Conservation (phyloP, 2,797 vertebrate species). For the Hoplostethus mediterraneus region DNA sequence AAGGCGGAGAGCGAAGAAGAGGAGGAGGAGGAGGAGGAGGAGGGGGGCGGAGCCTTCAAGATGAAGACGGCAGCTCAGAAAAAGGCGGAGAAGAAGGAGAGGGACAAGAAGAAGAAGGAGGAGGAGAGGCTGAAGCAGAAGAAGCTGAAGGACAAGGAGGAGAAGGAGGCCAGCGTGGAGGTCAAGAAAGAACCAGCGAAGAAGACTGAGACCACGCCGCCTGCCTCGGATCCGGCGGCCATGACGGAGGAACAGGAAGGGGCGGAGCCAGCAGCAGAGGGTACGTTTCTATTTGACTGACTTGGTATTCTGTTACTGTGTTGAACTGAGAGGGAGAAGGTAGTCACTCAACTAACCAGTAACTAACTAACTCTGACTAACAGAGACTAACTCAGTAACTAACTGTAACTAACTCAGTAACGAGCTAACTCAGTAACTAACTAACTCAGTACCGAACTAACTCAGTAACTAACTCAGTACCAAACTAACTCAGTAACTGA, state of each 20-base stretch:
- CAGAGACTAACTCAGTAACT: too few species aligned
- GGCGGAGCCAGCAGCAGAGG: constrained; percentile 78
- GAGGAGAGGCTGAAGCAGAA: constrained; percentile 90
- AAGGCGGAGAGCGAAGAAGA: constrained; percentile 68
- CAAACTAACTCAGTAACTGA: too few species aligned
- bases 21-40: constrained; percentile 71
- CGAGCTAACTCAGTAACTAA: too few species aligned
- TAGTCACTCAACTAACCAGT: too few species aligned
- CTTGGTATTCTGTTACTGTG: too few species aligned
- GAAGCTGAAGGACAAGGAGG: constrained; percentile 64
- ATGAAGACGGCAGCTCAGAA: constrained; percentile 98
- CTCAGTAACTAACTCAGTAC: too few species aligned
- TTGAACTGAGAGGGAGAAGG: too few species aligned
- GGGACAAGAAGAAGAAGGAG: constrained; percentile 90
- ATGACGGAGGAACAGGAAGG: constrained; percentile 72
- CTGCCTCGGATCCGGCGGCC: neutral
- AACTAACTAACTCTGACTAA: too few species aligned
- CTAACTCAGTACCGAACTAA: too few species aligned
- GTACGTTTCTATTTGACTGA: constrained; percentile 51
- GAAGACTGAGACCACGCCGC: constrained; percentile 60
- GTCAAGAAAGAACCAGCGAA: constrained; percentile 64
- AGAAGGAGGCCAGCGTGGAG: constrained; percentile 64
- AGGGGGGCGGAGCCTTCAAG: constrained; percentile 87
- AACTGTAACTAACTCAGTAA: too few species aligned
- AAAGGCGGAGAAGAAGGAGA: constrained; percentile 98